A percentile compares a stretch with the other conserved stretches of the same genome.
phyloP scores from a whole-genome alignment of 2,888 invertebrate species.

The Zeuzera pyrina region DNA sequence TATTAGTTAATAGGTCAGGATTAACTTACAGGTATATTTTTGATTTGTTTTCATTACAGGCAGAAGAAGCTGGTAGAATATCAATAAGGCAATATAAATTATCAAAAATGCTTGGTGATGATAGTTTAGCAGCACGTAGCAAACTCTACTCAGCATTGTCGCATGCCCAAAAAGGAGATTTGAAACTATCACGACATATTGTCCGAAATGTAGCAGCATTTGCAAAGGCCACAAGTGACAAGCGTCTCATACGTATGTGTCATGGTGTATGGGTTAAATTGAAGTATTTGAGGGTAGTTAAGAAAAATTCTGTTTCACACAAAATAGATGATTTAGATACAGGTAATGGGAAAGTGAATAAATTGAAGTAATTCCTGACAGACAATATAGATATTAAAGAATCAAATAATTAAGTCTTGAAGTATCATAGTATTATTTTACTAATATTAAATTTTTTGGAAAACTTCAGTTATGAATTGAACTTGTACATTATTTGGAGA shows the following conservation, averaged over 20 bases:
- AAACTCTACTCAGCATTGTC: conserved; percentile 90
- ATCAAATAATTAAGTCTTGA: too few species aligned
- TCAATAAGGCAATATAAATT: conserved; percentile 87
- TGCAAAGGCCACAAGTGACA: conserved; percentile 68
- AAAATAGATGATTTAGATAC: neutral
- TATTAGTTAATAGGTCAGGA: too few species aligned
- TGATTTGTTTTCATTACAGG: conserved; percentile 75
- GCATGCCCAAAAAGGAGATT: conserved; percentile 84
- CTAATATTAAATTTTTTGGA: too few species aligned
- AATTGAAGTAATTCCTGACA: too few species aligned
- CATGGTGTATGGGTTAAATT: conserved; percentile 90
- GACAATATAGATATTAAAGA: too few species aligned
- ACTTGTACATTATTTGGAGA: too few species aligned
- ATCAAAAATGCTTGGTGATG: conserved; percentile 87
- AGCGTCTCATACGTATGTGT: conserved; percentile 84
- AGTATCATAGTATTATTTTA: too few species aligned
- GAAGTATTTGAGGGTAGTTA: conserved; percentile 65
- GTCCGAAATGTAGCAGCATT: conserved; percentile 58
- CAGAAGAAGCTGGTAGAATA: conserved; percentile 90
- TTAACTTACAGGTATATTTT: too few species aligned
- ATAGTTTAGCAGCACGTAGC: conserved; percentile 85
- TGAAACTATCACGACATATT: conserved; percentile 76
- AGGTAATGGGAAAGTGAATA: too few species aligned
- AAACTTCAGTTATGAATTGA: too few species aligned
- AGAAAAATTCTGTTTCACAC: conserved; percentile 18